Evolutionary conservation across 2,113 vertebrate genomes (phyloP), one percentile per base, ranked within the genome.

Genomic region (Trogon surrucura): DNA sequence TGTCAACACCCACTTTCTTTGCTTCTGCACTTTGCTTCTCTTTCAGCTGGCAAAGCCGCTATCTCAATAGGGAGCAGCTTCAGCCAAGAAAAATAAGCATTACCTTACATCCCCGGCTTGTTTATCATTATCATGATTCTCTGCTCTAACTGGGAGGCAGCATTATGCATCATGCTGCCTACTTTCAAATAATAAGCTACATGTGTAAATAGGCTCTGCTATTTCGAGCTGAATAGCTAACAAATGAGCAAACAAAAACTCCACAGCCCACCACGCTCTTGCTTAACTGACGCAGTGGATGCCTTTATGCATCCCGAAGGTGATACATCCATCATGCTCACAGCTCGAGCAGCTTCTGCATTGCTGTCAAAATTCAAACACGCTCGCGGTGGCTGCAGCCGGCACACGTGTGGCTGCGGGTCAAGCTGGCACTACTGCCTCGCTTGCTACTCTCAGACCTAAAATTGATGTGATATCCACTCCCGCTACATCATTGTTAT

Each of bases 181-280:
- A 36, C 87, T 74, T 78, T 36, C 91, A 75, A 95, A 95, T 64
- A 81, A 96, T 65, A 73, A 92, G 85, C 86, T 93, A 81, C 81
- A 44, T 13, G 67, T 86, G 88, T 88, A 93, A 94, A 92, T 73
- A 93, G 87, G 53, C 53, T 60, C 44, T 2, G 2, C 86, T 75
- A 48, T 80, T 95, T 88, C 0, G 9, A 80, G 95, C 36, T 93
- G 95, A 95, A 93, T 91, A 95, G 80, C 70, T 67, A 91, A 94
- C 88, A 91, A 96, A 95, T 74, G 85, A 96, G 85, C 95, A 97
- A 95, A 95, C 22, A 85, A 74, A 86, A 94, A 23, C 95, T 80
- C 64, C 73, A 5, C 69, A 73, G 92, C 89, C 78, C 17, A 16
- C 92, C 92, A 74, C 3, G 8, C 80, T 95, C 69, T 65, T 71